A percentile compares a stretch with the other conserved stretches of the same genome.
Conservation (phyloP, 2,888 invertebrate genomes). For the Cremastinae sp. region DNA sequence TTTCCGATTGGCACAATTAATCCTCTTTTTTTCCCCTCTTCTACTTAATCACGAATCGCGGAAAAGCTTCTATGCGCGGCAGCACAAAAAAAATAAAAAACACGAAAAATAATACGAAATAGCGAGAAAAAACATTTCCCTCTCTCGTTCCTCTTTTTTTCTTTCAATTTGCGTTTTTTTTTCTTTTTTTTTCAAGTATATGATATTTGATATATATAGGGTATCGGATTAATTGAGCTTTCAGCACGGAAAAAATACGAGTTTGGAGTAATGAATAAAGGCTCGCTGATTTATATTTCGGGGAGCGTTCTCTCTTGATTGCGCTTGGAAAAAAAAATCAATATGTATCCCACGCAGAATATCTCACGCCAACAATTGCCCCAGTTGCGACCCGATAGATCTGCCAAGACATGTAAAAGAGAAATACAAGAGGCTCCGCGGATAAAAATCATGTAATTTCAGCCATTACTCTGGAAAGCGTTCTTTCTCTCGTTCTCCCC, state of each 20-base stretch:
- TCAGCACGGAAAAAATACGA: too few species aligned
- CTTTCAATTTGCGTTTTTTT: too few species aligned
- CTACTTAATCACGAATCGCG: not conserved
- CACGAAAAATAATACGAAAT: not conserved
- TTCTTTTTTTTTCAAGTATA: too few species aligned
- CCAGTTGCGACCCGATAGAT: constrained; percentile 7
- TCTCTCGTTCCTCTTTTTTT: too few species aligned
- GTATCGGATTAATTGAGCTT: too few species aligned
- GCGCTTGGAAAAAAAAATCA: constrained; percentile 3
- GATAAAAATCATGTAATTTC: constrained; percentile 39
- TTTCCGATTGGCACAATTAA: not conserved
- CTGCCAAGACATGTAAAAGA: not conserved
- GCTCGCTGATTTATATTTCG: too few species aligned
- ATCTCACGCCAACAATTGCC: constrained; percentile 1
- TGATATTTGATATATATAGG: too few species aligned
- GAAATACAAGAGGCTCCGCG: not conserved
- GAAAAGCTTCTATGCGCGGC: constrained; percentile 6
- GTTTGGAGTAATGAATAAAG: too few species aligned
- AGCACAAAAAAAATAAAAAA: not conserved
- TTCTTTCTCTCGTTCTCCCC: constrained; percentile 6
- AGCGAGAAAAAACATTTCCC: too few species aligned
- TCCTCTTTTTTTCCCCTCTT: not conserved
- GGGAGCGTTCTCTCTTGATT: too few species aligned
- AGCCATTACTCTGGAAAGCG: constrained; percentile 33
- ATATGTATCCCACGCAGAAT: constrained; percentile 15